These are phyloP conservation scores for Drosophila subsilvestris DNA, from an alignment of 2,888 invertebrate species.

Conservation along the genomic window DNA sequence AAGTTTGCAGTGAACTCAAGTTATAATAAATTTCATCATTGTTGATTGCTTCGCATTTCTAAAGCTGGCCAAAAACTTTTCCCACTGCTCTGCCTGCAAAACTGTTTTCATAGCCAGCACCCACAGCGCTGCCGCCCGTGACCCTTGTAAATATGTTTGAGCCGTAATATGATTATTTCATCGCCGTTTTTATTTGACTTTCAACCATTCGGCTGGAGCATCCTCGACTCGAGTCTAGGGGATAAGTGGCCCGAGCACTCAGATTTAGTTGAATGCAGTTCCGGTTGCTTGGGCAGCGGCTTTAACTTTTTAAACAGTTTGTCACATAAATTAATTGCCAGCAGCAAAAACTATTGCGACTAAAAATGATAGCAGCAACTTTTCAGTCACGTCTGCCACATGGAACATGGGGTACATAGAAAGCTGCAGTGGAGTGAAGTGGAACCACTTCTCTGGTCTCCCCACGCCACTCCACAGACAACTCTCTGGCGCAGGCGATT, in stretches of 20 bases:
- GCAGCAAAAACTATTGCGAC: constrained; percentile 33
- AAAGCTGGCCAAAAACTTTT: constrained; percentile 51
- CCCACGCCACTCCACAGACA: not conserved
- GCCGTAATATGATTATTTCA: constrained; percentile 41
- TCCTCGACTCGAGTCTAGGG: not conserved
- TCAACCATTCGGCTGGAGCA: constrained; percentile 17
- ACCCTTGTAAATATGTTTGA: constrained; percentile 10
- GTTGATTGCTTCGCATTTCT: constrained; percentile 59
- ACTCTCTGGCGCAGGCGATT: not conserved
- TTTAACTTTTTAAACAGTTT: constrained; percentile 51
- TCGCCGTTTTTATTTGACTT: constrained; percentile 38
- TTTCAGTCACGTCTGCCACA: constrained; percentile 63
- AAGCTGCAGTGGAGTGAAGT: not conserved
- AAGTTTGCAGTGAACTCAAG: constrained; percentile 59
- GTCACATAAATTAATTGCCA: constrained; percentile 57
- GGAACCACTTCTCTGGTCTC: not conserved
- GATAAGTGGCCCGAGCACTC: constrained; percentile 32
- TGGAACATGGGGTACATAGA: constrained; percentile 32
- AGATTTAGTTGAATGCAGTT: constrained; percentile 40
- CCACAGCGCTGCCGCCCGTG: not conserved
- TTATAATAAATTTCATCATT: constrained; percentile 74
- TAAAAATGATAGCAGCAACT: constrained; percentile 51
- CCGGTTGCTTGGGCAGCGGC: constrained; percentile 25
- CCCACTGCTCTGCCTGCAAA: constrained; percentile 3
- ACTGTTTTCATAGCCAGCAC: not conserved